These are phyloP conservation scores for Orchesellides sinensis DNA, from an alignment of 2,888 invertebrate species.

Conservation along the genomic window DNA sequence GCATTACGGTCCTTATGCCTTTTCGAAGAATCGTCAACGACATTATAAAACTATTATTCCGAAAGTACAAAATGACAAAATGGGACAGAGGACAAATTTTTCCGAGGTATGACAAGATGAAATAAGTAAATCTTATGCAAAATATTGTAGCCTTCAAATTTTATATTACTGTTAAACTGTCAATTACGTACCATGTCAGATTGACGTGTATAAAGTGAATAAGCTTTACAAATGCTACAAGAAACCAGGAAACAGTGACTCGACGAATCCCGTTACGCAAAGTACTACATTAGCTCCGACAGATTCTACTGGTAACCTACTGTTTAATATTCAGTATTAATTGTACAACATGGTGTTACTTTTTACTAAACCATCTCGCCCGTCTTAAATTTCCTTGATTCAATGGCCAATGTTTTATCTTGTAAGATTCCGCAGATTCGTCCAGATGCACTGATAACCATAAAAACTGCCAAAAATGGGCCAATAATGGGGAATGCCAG, in stretches of 20 bases:
- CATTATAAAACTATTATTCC: conserved; percentile 76
- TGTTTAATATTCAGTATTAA: no score
- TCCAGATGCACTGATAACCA: conserved; percentile 72
- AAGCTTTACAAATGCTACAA: conserved; percentile 75
- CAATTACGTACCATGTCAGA: conserved; percentile 56
- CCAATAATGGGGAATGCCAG: conserved; percentile 75
- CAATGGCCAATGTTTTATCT: no score
- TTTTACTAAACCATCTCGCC: not conserved
- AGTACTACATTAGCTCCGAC: not conserved
- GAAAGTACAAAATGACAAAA: conserved; percentile 72
- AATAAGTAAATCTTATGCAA: no score
- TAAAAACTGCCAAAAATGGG: conserved; percentile 75
- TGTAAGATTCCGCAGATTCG: not conserved
- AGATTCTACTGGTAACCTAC: no score
- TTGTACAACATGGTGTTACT: no score
- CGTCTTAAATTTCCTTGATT: no score
- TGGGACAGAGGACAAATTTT: conserved; percentile 77
- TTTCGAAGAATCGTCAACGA: conserved; percentile 75
- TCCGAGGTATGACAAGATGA: conserved; percentile 74
- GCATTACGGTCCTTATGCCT: conserved; percentile 77
- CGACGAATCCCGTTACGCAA: no score
- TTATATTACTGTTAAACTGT: no score
- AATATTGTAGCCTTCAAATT: no score
- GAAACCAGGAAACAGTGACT: conserved; percentile 5
- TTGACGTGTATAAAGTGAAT: conserved; percentile 76